Evolutionary conservation across 2,888 invertebrate genomes (phyloP).

Genomic region (Drosophila pullipes): DNA sequence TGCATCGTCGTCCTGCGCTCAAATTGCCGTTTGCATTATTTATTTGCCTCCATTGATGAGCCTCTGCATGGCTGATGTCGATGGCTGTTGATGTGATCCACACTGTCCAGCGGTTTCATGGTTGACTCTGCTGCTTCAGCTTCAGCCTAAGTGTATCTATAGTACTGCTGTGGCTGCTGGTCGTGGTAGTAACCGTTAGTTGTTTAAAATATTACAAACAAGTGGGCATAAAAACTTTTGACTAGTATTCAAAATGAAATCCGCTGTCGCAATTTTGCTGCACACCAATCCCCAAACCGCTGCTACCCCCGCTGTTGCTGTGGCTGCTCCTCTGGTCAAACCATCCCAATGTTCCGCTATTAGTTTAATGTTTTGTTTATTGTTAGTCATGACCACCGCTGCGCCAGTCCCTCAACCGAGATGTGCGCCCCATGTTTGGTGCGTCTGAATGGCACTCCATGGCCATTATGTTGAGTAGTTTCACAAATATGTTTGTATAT

Average conservation of each 20-base stretch:
- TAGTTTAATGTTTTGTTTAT: slow-evolving; percentile 80
- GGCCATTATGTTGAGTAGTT: slow-evolving; percentile 80
- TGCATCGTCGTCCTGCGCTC: slow-evolving; percentile 53
- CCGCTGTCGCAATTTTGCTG: slow-evolving; percentile 11
- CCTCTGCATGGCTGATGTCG: slow-evolving; percentile 43
- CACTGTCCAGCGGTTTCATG: slow-evolving; percentile 35
- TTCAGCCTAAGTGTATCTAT: slow-evolving; percentile 17
- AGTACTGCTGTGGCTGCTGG: slow-evolving; percentile 8
- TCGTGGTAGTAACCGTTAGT: slow-evolving; percentile 63
- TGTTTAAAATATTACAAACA: slow-evolving; percentile 77
- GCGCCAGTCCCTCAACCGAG: slow-evolving; percentile 28
- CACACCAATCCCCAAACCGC: slow-evolving; percentile 1
- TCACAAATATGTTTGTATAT: slow-evolving; percentile 73
- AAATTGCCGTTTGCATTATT: slow-evolving; percentile 83
- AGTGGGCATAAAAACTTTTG: slow-evolving; percentile 43
- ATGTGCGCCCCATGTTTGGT: slow-evolving; percentile 57
- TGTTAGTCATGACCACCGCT: slow-evolving; percentile 68
- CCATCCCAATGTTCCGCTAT: slow-evolving; percentile 69
- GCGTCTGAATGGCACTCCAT: slow-evolving; percentile 77
- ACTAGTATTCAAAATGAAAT: slow-evolving; percentile 53
- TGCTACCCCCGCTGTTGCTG: background rate
- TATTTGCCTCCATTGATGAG: slow-evolving; percentile 80
- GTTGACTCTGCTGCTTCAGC: slow-evolving; percentile 28
- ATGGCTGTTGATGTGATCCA: slow-evolving; percentile 46
- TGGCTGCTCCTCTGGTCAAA: slow-evolving; percentile 18